These are phyloP conservation scores for Paratilapia polleni DNA, from an alignment of 2,113 vertebrate genomes.

Conservation along the genomic window DNA sequence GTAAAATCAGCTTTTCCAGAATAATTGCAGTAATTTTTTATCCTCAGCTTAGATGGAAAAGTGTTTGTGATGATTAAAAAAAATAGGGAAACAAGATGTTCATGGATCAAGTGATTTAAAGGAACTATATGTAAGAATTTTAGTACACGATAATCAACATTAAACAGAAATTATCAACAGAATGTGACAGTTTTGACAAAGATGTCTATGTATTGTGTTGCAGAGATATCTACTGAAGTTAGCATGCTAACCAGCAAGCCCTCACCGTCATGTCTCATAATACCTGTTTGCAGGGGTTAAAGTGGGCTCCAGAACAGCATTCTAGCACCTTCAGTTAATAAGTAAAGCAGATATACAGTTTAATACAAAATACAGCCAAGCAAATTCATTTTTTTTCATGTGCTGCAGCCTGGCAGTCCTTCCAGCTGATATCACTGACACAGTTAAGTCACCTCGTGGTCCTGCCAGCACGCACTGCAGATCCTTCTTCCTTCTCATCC, in stretches of 20 bases:
- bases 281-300: not conserved
- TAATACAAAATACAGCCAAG: too few species aligned
- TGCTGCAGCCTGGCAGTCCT: not conserved
- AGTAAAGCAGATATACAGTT: not conserved
- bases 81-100: not conserved
- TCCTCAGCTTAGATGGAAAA: not conserved
- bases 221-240: not conserved
- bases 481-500: not conserved
- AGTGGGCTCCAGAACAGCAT: not conserved
- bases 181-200: not conserved
- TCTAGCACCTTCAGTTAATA: not conserved
- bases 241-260: not conserved
- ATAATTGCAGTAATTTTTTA: not conserved
- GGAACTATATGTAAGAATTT: not conserved
- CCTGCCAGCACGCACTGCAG: not conserved
- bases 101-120: not conserved
- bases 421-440: not conserved
- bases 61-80: not conserved
- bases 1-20: not conserved
- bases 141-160: not conserved
- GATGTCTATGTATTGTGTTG: not conserved
- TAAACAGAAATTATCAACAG: not conserved
- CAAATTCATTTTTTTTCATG: not conserved
- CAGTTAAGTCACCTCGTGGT: not conserved
- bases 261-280: not conserved